Conservation (phyloP, 2,113 vertebrate genomes). For the Balaeniceps rex region DNA sequence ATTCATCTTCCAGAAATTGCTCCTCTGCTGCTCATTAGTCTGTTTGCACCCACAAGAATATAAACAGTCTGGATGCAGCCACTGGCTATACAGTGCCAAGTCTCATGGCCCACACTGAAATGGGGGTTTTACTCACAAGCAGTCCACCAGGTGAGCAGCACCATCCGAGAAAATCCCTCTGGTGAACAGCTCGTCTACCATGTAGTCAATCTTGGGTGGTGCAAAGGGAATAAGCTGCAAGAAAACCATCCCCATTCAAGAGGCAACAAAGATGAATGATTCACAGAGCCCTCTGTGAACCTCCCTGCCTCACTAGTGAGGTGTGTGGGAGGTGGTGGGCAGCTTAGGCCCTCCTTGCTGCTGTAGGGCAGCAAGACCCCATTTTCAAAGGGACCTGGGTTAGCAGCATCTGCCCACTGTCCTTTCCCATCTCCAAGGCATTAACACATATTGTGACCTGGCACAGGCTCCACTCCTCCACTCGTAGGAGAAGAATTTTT, state of each 20-base stretch:
- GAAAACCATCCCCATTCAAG: background rate
- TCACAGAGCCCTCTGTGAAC: background rate
- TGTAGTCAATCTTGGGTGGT: conserved; percentile 18
- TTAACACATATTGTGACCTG: background rate
- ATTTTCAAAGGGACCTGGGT: background rate
- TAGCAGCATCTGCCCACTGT: background rate
- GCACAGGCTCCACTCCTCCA: background rate
- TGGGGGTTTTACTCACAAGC: conserved; percentile 75
- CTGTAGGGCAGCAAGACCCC: background rate
- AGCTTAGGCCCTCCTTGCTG: background rate
- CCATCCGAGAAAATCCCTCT: conserved; percentile 78
- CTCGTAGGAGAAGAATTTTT: background rate
- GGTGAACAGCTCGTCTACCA: conserved; percentile 46
- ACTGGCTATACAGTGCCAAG: too few species aligned
- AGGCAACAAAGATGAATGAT: background rate
- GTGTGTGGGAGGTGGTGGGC: background rate
- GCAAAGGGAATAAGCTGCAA: conserved; percentile 81
- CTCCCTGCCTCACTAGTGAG: background rate
- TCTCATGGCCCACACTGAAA: background rate
- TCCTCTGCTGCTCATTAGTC: background rate
- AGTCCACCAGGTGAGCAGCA: conserved; percentile 59
- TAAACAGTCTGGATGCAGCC: background rate
- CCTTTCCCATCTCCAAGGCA: background rate
- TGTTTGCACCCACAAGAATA: background rate
- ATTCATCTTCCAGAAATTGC: background rate